Base-by-base conservation (phyloP, 2,113 vertebrate species). In the Perognathus longimembris region DNA sequence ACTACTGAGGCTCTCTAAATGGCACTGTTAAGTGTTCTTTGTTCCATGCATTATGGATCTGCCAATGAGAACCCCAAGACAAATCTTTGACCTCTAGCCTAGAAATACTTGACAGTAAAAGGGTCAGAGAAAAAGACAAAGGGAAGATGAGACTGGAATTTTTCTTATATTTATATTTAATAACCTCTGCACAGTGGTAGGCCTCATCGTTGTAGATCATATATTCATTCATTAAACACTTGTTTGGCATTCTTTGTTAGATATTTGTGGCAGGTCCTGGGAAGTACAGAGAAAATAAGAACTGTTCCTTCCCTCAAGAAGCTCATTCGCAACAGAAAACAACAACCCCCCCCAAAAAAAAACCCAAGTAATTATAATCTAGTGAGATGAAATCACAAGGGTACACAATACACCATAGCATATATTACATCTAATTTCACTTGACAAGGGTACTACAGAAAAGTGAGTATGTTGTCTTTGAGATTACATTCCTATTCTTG, bases 131-230 rank as follows among this genome's bases (percentile, higher is more conserved):
- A 75, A 45, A 38, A 67, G 61, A 59, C 11, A 79, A 69, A 67
- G 26, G 76, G 64, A 91, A 84, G 17, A 91, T 85, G 61, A 30
- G 14, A 32, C 45, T n/a, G 40, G 10, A 3, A n/a, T 79, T 75
- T 59, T 85, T 80, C 67, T 78, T 59, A n/a, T 76, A 79, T 95
- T 75, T 76, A 63, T 38, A 70, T 59, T 89, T 63, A 81, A 76
- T 70, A 85, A 40, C 32, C 61, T 50, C 34, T 69, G 7, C 32
- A n/a, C 15, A 24, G 7, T 59, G 24, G 77, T 78, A 64, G 63
- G 32, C 69, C 69, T 93, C 32, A 7, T 84, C 85, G 15, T 81
- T 50, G 54, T 7, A 15, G 59, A 85, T n/a, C 17, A 34, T 86
- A 36, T 90, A 63, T 86, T 73, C 5, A 40, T 80, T 67, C 40